These are phyloP conservation scores for Eucriotettix oculatus DNA, from an alignment of 2,888 invertebrate species.

Conservation along the genomic window DNA sequence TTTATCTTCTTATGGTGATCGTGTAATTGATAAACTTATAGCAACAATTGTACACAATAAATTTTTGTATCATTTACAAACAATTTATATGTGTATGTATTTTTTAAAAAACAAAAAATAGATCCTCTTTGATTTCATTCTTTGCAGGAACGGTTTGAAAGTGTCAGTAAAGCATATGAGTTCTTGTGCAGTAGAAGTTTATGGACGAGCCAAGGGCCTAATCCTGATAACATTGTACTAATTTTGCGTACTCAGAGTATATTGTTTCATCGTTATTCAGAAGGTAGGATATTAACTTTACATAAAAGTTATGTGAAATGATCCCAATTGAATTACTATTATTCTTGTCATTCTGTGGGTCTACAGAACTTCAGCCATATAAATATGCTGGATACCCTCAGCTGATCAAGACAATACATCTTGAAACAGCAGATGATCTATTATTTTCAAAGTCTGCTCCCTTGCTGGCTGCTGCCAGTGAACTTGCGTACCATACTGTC, in stretches of 20 bases:
- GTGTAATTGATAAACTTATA: no score
- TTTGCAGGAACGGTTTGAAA: constrained; percentile 77
- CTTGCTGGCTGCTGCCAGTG: constrained; percentile 78
- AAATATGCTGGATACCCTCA: constrained; percentile 99
- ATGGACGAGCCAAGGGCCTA: constrained; percentile 76
- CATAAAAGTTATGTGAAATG: no score
- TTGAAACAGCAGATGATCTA: constrained; percentile 85
- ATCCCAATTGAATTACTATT: no score
- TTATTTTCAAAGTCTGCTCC: constrained; percentile 76
- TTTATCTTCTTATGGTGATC: no score
- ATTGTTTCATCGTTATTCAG: constrained; percentile 76
- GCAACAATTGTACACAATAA: no score
- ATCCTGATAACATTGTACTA: constrained; percentile 85
- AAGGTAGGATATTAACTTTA: constrained; percentile 36
- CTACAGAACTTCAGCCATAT: constrained; percentile 75
- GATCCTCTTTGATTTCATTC: neutral
- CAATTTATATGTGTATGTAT: neutral
- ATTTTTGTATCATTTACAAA: no score
- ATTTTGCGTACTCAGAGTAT: constrained; percentile 89
- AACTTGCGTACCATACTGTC: constrained; percentile 91
- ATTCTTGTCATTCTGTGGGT: neutral
- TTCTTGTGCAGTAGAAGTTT: constrained; percentile 86
- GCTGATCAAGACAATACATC: constrained; percentile 82
- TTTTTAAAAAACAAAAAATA: neutral
- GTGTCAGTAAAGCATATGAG: constrained; percentile 95